Evolutionary conservation across 1,140 invertebrate species (phyloP).

Genomic region (Orchestia grillus): DNA sequence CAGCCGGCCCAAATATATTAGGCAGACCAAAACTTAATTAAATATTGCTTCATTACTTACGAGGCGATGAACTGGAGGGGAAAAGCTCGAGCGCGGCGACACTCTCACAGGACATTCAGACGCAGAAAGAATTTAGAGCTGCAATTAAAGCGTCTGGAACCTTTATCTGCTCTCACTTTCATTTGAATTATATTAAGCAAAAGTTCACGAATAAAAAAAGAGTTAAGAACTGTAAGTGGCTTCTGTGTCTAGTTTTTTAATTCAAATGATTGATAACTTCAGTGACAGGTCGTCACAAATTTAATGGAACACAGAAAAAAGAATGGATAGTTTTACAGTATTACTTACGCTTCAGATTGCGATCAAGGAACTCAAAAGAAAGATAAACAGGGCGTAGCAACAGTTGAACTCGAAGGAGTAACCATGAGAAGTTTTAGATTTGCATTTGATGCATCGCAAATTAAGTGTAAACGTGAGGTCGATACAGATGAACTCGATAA

Average conservation of each 20-base stretch:
- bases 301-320: not conserved
- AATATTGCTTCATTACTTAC: slow-evolving; percentile 40
- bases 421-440: no score
- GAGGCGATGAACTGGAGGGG: not conserved
- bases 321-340: not conserved
- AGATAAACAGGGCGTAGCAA: no score
- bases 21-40: slow-evolving; percentile 24
- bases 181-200: not conserved
- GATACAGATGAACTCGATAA: no score
- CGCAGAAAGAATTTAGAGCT: not conserved
- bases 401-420: no score
- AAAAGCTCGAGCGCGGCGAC: not conserved
- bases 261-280: not conserved
- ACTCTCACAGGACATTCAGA: not conserved
- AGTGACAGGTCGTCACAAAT: not conserved
- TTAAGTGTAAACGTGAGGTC: no score
- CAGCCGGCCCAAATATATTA: slow-evolving; percentile 19
- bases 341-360: not conserved
- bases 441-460: no score
- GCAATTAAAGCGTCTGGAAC: not conserved
- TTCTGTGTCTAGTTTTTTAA: not conserved
- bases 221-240: not conserved
- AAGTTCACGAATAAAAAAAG: not conserved
- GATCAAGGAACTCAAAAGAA: not conserved
- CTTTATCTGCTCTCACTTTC: not conserved